Percentiles rank a stretch among this genome's conserved stretches.
These are phyloP conservation scores for Urocynchramus pylzowi DNA, from an alignment of 2,113 vertebrate genomes.

Conservation along the genomic window DNA sequence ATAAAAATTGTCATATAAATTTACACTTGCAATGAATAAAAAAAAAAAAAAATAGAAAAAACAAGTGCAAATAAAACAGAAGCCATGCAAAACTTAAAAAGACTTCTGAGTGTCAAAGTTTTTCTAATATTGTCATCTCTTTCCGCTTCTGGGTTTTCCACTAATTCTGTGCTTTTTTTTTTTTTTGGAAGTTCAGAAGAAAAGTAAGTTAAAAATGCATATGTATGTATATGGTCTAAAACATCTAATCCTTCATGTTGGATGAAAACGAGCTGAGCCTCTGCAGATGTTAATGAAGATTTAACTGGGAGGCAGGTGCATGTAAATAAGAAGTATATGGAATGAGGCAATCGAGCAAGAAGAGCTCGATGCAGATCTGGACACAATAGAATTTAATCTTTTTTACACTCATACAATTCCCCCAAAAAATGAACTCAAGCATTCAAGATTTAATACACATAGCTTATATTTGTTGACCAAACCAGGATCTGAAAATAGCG, in stretches of 20 bases:
- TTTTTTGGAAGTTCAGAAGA: background rate
- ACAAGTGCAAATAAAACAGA: background rate
- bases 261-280: background rate
- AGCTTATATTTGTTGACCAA: background rate
- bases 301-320: constrained; percentile 7
- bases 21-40: background rate
- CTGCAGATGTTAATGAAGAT: constrained; percentile 9
- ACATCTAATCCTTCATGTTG: background rate
- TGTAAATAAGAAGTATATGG: background rate
- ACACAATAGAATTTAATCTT: background rate
- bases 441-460: background rate
- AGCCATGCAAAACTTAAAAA: background rate
- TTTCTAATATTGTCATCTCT: background rate
- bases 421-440: background rate
- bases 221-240: background rate
- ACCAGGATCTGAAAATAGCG: background rate
- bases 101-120: background rate
- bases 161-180: background rate
- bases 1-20: background rate
- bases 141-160: background rate
- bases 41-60: background rate
- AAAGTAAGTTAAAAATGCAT: background rate
- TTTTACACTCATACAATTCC: background rate
- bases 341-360: background rate
- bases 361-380: background rate